Evolutionary conservation across 2,888 invertebrate genomes (phyloP).

Genomic region (Trilocha varians): DNA sequence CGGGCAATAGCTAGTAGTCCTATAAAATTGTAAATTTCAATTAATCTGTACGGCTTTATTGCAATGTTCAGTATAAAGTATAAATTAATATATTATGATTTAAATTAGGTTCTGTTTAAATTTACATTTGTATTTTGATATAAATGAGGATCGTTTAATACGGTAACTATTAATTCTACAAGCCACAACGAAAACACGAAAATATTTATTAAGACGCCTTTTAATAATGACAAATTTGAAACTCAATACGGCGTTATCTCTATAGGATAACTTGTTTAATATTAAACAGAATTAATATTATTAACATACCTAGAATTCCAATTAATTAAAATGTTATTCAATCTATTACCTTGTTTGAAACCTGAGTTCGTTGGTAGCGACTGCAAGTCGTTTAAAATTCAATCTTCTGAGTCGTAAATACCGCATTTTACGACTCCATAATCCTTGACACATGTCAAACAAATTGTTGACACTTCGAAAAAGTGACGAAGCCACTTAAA

Average conservation of each 20-base stretch:
- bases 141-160: too few species aligned
- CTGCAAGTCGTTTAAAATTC: constrained; percentile 46
- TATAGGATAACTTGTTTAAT: neutral
- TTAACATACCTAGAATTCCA: neutral
- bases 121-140: too few species aligned
- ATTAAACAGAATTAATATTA: neutral
- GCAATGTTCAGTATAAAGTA: too few species aligned
- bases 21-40: too few species aligned
- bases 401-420: constrained; percentile 55
- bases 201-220: neutral
- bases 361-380: constrained; percentile 7
- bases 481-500: constrained; percentile 43
- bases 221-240: neutral
- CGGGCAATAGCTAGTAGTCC: too few species aligned
- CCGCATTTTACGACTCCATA: constrained; percentile 44
- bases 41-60: too few species aligned
- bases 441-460: constrained; percentile 59
- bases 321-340: too few species aligned
- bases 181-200: neutral
- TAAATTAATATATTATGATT: too few species aligned
- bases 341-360: too few species aligned
- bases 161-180: too few species aligned
- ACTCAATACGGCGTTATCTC: neutral
- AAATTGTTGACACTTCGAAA: constrained; percentile 55
- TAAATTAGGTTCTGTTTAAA: too few species aligned